A percentile compares a stretch with the other conserved stretches of the same genome.
phyloP scores from a whole-genome alignment of 1,140 invertebrate species.

The Drosophila pandora region DNA sequence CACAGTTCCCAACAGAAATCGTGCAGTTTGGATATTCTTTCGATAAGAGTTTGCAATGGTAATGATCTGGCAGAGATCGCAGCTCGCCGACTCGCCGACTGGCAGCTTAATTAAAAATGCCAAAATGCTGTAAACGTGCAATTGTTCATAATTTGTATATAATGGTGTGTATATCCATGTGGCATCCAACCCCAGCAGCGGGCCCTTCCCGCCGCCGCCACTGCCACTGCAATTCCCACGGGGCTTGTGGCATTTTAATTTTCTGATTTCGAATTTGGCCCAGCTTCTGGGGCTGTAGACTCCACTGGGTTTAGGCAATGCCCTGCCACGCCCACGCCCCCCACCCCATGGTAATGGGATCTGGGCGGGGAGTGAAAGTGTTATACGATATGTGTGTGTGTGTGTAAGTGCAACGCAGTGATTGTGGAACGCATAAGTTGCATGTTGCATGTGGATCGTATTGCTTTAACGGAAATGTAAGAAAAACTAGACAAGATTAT shows the following conservation, averaged over 20 bases:
- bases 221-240: slow-evolving; percentile 52
- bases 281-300: slow-evolving; percentile 19
- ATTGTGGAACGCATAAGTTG: slow-evolving; percentile 44
- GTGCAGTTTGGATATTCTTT: slow-evolving; percentile 57
- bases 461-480: not conserved
- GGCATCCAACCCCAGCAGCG: not conserved
- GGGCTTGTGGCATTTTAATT: slow-evolving; percentile 65
- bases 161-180: slow-evolving; percentile 19
- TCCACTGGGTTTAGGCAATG: slow-evolving; percentile 12
- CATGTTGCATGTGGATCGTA: slow-evolving; percentile 36
- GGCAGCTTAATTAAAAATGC: slow-evolving; percentile 72
- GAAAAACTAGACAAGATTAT: too few species aligned
- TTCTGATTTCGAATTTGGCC: slow-evolving; percentile 14
- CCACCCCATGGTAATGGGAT: slow-evolving; percentile 12
- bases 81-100: slow-evolving; percentile 11
- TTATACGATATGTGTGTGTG: slow-evolving; percentile 16
- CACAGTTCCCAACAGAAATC: slow-evolving; percentile 27
- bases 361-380: slow-evolving; percentile 42
- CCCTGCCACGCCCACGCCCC: not conserved
- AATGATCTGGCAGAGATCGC: slow-evolving; percentile 47
- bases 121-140: slow-evolving; percentile 46
- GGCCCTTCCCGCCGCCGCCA: not conserved
- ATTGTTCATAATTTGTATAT: slow-evolving; percentile 47
- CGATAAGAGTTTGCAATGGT: slow-evolving; percentile 52
- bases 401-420: too few species aligned